Conservation (phyloP, 2,113 vertebrate genomes). For the Proterorhinus semilunaris region DNA sequence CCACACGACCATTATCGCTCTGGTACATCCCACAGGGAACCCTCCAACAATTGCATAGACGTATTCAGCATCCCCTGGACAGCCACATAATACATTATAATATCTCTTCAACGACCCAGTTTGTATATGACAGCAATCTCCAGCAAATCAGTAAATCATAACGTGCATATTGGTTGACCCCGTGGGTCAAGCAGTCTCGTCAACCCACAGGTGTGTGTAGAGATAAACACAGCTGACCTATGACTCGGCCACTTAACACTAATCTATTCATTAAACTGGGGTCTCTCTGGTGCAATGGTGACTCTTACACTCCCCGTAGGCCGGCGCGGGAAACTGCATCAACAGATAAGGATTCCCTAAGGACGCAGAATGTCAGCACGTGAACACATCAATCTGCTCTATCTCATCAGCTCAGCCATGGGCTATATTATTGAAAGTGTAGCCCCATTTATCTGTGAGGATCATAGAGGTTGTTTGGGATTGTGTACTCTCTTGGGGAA, state of each 20-base stretch:
- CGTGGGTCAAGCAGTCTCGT: not conserved
- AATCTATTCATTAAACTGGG: conserved; percentile 14
- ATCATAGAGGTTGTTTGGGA: too few species aligned
- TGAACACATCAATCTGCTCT: conserved; percentile 25
- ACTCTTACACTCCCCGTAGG: conserved; percentile 26
- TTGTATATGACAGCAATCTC: too few species aligned
- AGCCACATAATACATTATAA: not conserved
- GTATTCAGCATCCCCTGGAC: too few species aligned
- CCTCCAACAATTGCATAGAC: too few species aligned
- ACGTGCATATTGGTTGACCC: not conserved
- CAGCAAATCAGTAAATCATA: not conserved
- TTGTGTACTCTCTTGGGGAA: too few species aligned
- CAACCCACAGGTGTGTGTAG: conserved; percentile 1
- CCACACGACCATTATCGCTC: too few species aligned
- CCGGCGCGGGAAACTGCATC: conserved; percentile 39
- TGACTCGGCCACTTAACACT: conserved; percentile 8
- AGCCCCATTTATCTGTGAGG: too few species aligned
- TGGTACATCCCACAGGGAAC: too few species aligned
- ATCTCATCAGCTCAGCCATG: conserved; percentile 33
- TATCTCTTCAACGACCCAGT: not conserved
- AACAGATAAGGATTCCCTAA: conserved; percentile 54
- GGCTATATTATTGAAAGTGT: not conserved
- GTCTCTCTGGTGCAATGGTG: not conserved
- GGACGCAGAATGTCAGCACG: conserved; percentile 36
- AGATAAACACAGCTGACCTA: not conserved